These are phyloP conservation scores for Plutomurus gul DNA, from an alignment of 1,140 invertebrate genomes.

Conservation along the genomic window DNA sequence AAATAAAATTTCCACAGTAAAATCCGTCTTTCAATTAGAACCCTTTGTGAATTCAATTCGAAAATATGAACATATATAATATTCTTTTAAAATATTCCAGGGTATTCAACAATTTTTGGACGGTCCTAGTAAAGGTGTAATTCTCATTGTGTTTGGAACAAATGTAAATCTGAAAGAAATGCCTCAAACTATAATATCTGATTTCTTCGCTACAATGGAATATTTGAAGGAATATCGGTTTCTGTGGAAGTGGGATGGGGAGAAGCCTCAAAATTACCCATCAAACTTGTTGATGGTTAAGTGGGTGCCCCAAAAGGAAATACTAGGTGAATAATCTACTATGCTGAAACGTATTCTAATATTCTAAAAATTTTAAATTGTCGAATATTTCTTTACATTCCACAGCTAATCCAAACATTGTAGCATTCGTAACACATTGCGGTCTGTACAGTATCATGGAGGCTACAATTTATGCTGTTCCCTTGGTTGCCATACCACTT, in stretches of 20 bases:
- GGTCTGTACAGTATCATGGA: constrained; percentile 53
- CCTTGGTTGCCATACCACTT: constrained; percentile 60
- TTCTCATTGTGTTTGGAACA: constrained; percentile 63
- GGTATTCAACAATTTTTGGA: constrained; percentile 61
- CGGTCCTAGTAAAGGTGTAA: constrained; percentile 59
- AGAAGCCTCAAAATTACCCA: constrained; percentile 66
- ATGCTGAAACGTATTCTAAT: background rate
- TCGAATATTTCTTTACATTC: constrained; percentile 41
- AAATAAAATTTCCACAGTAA: too few relatives aligned
- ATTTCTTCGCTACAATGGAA: constrained; percentile 63
- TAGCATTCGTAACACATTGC: background rate
- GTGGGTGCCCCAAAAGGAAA: constrained; percentile 81
- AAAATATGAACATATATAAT: too few relatives aligned
- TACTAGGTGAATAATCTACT: constrained; percentile 59
- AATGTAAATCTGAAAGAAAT: constrained; percentile 59
- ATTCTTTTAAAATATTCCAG: constrained; percentile 51
- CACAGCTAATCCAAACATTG: background rate
- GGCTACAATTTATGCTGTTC: constrained; percentile 72
- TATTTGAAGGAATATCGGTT: constrained; percentile 64
- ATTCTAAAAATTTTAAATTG: background rate
- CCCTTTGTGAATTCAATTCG: background rate
- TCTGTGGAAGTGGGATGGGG: constrained; percentile 77
- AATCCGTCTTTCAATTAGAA: background rate
- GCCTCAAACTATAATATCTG: constrained; percentile 56
- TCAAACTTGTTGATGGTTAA: constrained; percentile 71